Base-by-base conservation (phyloP, 2,888 invertebrate species). In the Brassicogethes aeneus region DNA sequence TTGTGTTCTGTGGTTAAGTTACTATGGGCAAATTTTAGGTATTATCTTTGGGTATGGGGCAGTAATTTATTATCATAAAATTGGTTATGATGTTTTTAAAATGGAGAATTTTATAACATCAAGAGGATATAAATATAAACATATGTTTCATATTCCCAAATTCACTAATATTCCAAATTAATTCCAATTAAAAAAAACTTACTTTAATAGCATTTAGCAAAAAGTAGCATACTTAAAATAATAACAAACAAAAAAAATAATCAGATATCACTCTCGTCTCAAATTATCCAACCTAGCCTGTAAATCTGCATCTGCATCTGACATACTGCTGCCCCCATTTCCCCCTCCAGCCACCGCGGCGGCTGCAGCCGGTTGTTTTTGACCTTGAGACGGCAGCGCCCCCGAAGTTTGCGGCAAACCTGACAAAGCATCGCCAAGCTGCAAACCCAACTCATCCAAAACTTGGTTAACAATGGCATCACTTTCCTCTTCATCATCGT, bases 401-500 rank as follows among this genome's bases (percentile, higher is more conserved):
- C 76, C 77, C 10, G 73, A 72, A 1, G 81, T 76, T 54, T 76
- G 72, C 1, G 96, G 96, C 51, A 97, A 71, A 32, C 90, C 93
- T 17, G 88, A 88, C 43, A 99, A 73, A 66, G 91, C 86, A 68
- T 96, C 96, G 48, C 82, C 87, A 59, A 99, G 74, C 71, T 97
- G 95, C 47, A 99, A 77, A 17, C 99, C 97, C 53, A 99, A 73
- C 72, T 99, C 99, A 69, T 99, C 97, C 56, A 99, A 72, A 40
- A 99, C 95, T 78, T 99, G 94, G 1, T 85, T 79, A 17, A 97
- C 95, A 55, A 96, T 84, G 37, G 90, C 90, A 70, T 96, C 93
- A 62, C 93, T 93, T 72, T 99, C 97, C 62, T 96, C 95, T 65
- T 96, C 95, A 64, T 99, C 99, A 34, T 84, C 95, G 62, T 95